Percentiles rank a stretch among this genome's conserved stretches.
Evolutionary conservation across 64 coral and sea anemone genomes (phyloP).

Genomic region (Pachyseris speciosa): DNA sequence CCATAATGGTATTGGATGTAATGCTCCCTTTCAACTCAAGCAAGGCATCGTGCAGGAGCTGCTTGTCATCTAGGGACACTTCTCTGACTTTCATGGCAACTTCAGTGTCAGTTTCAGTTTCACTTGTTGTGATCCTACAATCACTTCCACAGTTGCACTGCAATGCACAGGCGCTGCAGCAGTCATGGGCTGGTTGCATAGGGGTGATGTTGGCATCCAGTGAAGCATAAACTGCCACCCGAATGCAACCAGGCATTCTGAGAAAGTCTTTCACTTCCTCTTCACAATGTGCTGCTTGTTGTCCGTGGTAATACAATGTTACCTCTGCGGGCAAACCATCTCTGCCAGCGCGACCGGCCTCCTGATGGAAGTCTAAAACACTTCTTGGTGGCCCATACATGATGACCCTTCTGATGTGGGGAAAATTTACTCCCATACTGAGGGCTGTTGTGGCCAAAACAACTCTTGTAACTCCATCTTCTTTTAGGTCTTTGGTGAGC

Average conservation of each 20-base stretch:
- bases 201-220: constrained; percentile 22
- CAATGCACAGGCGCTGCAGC: constrained; percentile 13
- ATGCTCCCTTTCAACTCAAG: constrained; percentile 3
- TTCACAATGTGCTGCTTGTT: constrained; percentile 7
- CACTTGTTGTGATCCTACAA: neutral
- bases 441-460: constrained; percentile 48
- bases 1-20: neutral
- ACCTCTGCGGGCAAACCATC: constrained; percentile 3
- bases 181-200: constrained; percentile 3
- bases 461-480: constrained; percentile 6
- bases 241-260: constrained; percentile 1
- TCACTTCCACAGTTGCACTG: constrained; percentile 10
- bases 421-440: constrained; percentile 30
- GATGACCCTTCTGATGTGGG: neutral
- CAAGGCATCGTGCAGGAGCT: neutral
- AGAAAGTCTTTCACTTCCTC: constrained; percentile 27
- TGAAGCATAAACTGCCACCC: constrained; percentile 37
- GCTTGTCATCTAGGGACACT: constrained; percentile 21
- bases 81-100: neutral
- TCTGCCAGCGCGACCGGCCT: constrained; percentile 42
- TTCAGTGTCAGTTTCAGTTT: constrained; percentile 7
- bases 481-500: neutral
- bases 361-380: constrained; percentile 44
- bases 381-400: constrained; percentile 19
- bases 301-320: constrained; percentile 15